Conservation (phyloP, 2,113 vertebrate genomes). For the Tursiops truncatus region DNA sequence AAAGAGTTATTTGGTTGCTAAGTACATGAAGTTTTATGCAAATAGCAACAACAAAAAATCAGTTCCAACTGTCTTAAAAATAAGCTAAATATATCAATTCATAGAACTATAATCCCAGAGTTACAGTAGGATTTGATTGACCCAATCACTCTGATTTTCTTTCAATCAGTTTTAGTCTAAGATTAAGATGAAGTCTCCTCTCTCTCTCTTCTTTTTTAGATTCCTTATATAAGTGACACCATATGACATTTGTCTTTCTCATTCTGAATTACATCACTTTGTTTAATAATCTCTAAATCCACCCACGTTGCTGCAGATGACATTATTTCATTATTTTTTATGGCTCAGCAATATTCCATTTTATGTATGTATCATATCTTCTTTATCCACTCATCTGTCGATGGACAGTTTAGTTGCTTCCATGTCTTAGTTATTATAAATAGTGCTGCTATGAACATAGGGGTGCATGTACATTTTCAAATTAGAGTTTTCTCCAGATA, state of each 20-base stretch:
- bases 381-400: not conserved
- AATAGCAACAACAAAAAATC: not conserved
- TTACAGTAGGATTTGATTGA: not conserved
- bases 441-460: too few relatives aligned
- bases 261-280: not conserved
- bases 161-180: not conserved
- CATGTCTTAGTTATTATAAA: not conserved
- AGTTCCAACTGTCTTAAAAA: not conserved
- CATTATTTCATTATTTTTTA: not conserved
- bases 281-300: not conserved
- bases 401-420: not conserved
- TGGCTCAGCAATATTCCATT: not conserved
- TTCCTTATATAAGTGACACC: not conserved
- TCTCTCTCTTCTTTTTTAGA: not conserved
- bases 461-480: too few relatives aligned
- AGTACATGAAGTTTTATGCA: not conserved
- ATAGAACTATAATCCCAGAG: not conserved
- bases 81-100: not conserved
- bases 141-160: not conserved
- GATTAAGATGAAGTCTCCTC: not conserved
- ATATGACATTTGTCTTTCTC: not conserved
- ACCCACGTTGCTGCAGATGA: not conserved
- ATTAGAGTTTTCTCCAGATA: too few relatives aligned
- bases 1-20: not conserved
- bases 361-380: not conserved